Base-by-base conservation (phyloP, 1,140 invertebrate species). In the Caenorhabditis remanei region DNA sequence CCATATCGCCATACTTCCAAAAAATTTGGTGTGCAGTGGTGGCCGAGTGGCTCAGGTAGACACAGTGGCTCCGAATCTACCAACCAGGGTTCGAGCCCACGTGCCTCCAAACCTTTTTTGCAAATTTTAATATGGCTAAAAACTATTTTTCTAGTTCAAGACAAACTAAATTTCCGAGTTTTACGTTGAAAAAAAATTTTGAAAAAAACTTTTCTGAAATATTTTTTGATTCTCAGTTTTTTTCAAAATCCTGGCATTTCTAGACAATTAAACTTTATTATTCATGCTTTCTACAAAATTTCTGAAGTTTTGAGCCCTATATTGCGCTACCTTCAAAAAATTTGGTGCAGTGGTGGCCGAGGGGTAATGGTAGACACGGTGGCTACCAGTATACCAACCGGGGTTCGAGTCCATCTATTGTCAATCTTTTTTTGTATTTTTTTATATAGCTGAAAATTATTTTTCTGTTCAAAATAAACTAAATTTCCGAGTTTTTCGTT, bases 161-260 rank as follows among this genome's bases (percentile, higher is more conserved):
- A 96, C 97, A 93, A 96, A 96, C 94, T 97, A 96, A 13, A 96
- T 95, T 98, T 98, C 90, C 96, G 98, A 90, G 96, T 98, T 0
- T 32, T 32, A 0, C 32, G 32, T 32, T 32, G 32, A 32, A 32
- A n/a, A n/a, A n/a, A n/a, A 32, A 32, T 32, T 16, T 32, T 32
- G n/a, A n/a, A n/a, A n/a, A n/a, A n/a, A n/a, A n/a, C 2, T 32
- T 32, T 32, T 32, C 32, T 32, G 32, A 32, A 32, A n/a, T n/a
- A n/a, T n/a, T n/a, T n/a, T n/a, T n/a, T n/a, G 1, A 32, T 32
- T 32, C 2, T 32, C 32, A 32, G 32, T 32, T 32, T 32, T n/a
- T 32, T 32, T 2, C 1, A 32, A 32, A 32, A 32, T 32, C 32
- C 32, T 32, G 32, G 32, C 32, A 32, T 32, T 58, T 58, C 19